Evolutionary conservation across 2,113 vertebrate species (phyloP).

Genomic region (Myotis lucifugus): DNA sequence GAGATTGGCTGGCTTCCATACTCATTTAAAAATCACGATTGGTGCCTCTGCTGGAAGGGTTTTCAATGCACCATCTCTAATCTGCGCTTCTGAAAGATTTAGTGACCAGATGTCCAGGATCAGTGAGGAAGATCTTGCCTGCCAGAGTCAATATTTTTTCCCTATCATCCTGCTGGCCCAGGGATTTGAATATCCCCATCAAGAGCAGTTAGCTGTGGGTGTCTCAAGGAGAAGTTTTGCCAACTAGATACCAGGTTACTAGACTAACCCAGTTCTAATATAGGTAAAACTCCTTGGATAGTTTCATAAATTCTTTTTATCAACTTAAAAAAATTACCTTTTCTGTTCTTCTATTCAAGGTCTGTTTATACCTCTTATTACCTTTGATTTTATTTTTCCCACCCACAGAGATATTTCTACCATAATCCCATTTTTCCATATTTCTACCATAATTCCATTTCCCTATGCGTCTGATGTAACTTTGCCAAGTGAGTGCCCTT

Average conservation of each 20-base stretch:
- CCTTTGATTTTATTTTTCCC: not conserved
- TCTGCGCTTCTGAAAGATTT: slow-evolving; percentile 76
- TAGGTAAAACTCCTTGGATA: not conserved
- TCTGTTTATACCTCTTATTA: not conserved
- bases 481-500: not conserved
- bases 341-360: not conserved
- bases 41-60: slow-evolving; percentile 55
- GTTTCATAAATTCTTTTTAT: not conserved
- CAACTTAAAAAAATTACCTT: not conserved
- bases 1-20: slow-evolving; percentile 68
- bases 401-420: not conserved
- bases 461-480: not conserved
- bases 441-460: not conserved
- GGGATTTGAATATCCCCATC: slow-evolving; percentile 64
- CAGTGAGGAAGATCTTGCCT: slow-evolving; percentile 72
- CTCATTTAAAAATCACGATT: slow-evolving; percentile 68
- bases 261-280: not conserved
- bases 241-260: slow-evolving; percentile 2
- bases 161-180: slow-evolving; percentile 51
- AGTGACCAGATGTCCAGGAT: slow-evolving; percentile 77
- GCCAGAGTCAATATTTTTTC: slow-evolving; percentile 75
- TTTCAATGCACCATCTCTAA: slow-evolving; percentile 64
- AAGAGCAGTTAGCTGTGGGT: not conserved
- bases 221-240: not conserved
- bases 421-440: not conserved